Evolutionary conservation across 2,888 invertebrate species (phyloP).

Genomic region (Stegophylla sp.): DNA sequence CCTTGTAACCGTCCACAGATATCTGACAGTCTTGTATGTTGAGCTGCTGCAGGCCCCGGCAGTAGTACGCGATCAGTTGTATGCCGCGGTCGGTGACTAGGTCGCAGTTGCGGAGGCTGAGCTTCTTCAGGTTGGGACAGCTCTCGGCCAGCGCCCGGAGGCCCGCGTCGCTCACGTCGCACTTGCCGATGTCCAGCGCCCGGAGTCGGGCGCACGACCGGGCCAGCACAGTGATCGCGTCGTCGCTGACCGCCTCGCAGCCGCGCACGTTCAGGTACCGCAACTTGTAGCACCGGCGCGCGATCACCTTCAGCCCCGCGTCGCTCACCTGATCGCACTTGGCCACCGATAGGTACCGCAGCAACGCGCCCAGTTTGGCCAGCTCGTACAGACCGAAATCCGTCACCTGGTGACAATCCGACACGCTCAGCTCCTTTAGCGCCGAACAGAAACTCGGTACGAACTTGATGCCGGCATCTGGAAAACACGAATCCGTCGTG

Average conservation of each 20-base stretch:
- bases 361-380: constrained; percentile 83
- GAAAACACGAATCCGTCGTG: too few relatives aligned
- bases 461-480: constrained; percentile 89
- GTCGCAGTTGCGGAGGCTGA: constrained; percentile 89
- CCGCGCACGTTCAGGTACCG: constrained; percentile 89
- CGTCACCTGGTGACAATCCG: constrained; percentile 87
- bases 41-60: constrained; percentile 85
- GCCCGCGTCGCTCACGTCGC: constrained; percentile 90
- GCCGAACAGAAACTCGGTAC: constrained; percentile 87
- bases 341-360: constrained; percentile 90
- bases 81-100: constrained; percentile 87
- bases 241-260: constrained; percentile 93
- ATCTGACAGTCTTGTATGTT: constrained; percentile 94
- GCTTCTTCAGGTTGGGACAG: constrained; percentile 87
- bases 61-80: constrained; percentile 87
- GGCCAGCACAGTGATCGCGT: constrained; percentile 84
- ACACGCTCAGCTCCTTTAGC: constrained; percentile 85
- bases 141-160: constrained; percentile 84
- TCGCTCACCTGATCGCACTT: constrained; percentile 93
- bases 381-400: constrained; percentile 90
- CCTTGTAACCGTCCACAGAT: constrained; percentile 85
- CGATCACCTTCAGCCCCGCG: constrained; percentile 85
- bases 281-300: constrained; percentile 85
- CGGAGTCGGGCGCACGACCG: constrained; percentile 83
- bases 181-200: constrained; percentile 90